phyloP scores from a whole-genome alignment of 2,113 vertebrate genomes.

The Cathartes aura region DNA sequence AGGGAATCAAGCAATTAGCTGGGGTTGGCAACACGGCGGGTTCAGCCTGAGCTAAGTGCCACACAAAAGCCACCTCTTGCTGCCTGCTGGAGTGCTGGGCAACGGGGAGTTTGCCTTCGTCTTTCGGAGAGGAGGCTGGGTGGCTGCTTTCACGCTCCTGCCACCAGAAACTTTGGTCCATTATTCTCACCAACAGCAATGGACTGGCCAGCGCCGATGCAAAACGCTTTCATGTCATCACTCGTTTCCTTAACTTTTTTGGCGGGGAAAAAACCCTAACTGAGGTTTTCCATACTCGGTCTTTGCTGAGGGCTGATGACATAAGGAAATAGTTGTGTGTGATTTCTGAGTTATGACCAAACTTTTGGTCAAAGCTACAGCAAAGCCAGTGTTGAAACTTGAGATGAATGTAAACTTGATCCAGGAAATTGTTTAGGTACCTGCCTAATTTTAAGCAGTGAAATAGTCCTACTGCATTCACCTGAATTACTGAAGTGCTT shows the following conservation, averaged over 20 bases:
- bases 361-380: slow-evolving; percentile 30
- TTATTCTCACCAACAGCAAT: not conserved
- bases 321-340: slow-evolving; percentile 35
- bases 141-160: not conserved
- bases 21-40: not conserved
- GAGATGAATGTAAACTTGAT: not conserved
- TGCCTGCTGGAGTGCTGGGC: not conserved
- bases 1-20: slow-evolving; percentile 69
- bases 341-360: slow-evolving; percentile 36
- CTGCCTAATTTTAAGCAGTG: slow-evolving; percentile 41
- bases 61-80: not conserved
- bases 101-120: not conserved
- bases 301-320: slow-evolving; percentile 7
- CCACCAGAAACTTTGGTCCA: not conserved
- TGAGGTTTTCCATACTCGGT: not conserved
- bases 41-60: not conserved
- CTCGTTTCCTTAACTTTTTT: not conserved
- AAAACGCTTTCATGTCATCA: not conserved
- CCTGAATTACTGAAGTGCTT: slow-evolving; percentile 5
- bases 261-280: not conserved
- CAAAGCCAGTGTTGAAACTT: slow-evolving; percentile 9
- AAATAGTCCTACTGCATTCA: not conserved
- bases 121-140: not conserved
- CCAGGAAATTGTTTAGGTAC: slow-evolving; percentile 47
- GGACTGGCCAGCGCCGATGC: not conserved